phyloP scores from a whole-genome alignment of 2,888 invertebrate genomes.

The Tenthredo scrophulariae region DNA sequence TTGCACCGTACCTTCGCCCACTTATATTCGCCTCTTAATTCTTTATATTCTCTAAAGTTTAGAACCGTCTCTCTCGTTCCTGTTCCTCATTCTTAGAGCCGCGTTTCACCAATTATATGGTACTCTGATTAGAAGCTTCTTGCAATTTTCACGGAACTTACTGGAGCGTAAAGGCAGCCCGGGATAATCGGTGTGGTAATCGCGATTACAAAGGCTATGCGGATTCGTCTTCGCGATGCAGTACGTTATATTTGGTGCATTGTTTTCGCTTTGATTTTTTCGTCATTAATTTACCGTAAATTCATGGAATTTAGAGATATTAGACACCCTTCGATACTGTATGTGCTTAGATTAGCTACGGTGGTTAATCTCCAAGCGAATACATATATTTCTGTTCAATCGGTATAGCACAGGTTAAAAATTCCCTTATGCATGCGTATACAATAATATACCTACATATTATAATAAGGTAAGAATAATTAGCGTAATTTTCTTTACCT shows the following conservation, averaged over 20 bases:
- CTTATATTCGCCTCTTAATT: background rate
- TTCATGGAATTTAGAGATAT: background rate
- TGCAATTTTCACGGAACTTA: conserved; percentile 47
- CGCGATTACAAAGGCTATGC: conserved; percentile 6
- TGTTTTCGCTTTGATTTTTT: background rate
- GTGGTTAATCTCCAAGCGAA: background rate
- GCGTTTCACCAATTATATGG: conserved; percentile 40
- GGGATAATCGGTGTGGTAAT: conserved; percentile 33
- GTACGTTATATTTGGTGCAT: background rate
- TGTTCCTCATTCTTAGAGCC: background rate
- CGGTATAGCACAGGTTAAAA: background rate
- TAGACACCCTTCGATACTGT: background rate
- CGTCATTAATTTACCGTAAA: background rate
- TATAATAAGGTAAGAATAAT: conserved; percentile 9
- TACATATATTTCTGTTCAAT: background rate
- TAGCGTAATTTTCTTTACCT: conserved; percentile 19
- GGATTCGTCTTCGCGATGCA: background rate
- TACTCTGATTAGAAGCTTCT: conserved; percentile 43
- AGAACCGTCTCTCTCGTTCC: background rate
- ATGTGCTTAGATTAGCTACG: background rate
- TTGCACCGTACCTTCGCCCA: background rate
- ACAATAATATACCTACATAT: background rate
- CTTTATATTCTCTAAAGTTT: background rate
- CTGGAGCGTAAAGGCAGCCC: conserved; percentile 35
- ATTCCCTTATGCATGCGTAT: background rate